Base-by-base conservation (phyloP, 2,113 vertebrate genomes). In the Pogona vitticeps region DNA sequence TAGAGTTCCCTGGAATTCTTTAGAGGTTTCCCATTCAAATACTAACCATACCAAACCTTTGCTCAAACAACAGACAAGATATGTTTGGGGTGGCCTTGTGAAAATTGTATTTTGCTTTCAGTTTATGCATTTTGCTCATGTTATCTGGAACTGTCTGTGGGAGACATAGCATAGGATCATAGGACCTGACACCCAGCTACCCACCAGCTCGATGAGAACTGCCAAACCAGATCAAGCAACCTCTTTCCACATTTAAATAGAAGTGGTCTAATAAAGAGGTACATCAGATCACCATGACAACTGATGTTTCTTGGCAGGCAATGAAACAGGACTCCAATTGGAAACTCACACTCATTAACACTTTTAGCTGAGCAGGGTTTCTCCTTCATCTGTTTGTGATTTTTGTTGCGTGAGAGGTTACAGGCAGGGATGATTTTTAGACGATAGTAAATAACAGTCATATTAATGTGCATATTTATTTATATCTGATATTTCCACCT, bases 221-320 rank as follows among this genome's bases (percentile, higher is more conserved):
- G 17, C 18, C 80, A 84, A 88, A n/a, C 59, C 20, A 65, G 33
- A 67, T 79, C 82, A 84, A 84, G 20, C 71, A 58, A 46, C 28
- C 2, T 23, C 2, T 1, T 58, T 14, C 15, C 1, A 56, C 81
- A 83, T 78, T 85, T 70, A 58, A 38, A 88, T 78, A 7, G 31
- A 88, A 79, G 31, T 0, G 63, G 4, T 58, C 46, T 78, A 65
- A 40, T 61, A 67, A 88, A 92, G 70, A 88, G 76, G 33, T 52
- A 67, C 68, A 90, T 83, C 61, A 73, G 80, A 84, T 86, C 59
- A 13, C 31, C 83, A 82, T 61, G 84, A 93, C 52, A 93, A 68
- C 8, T 82, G n/a, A 52, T 33, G 61, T 38, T 67, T 13, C 72
- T 42, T 31, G 23, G 10, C 20, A 26, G 42, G 31, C 83, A 88